Base-by-base conservation (phyloP, 1,140 invertebrate genomes). In the Drosophila pachea region DNA sequence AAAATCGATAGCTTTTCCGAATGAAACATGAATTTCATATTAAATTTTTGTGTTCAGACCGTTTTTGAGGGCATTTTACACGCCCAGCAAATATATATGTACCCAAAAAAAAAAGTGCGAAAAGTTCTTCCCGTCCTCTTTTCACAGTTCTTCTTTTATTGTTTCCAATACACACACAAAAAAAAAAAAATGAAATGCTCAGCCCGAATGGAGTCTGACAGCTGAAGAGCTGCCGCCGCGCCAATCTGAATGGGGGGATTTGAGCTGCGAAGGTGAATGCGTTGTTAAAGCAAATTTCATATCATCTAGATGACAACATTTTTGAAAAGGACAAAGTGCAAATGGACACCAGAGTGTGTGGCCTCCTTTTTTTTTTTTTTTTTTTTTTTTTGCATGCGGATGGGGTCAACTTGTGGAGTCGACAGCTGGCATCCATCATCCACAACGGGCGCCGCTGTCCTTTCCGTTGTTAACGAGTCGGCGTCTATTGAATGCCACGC, bases 151-250 rank as follows among this genome's bases (percentile, higher is more conserved):
- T 50, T 16, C 11, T 48, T 40, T 59, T 48, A 70, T 70, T 70
- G 68, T 70, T 66, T 66, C 68, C 63, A 31, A 69, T n/a, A n/a
- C n/a, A n/a, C n/a, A 64, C 67, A 69, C 60, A 69, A 69, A 69
- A 69, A 22, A 29, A 38, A 42, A 32, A 8, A 42, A 40, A 52
- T n/a, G n/a, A 42, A 22, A 49, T 32, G 7, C 12, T 42, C 29
- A 65, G 12, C 16, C 9, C 58, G 54, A 50, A 64, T 64, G 49
- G 48, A 7, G 55, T 53, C 42, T 65, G 62, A 65, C 62, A 65
- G 43, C 62, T 36, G 52, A 12, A 55, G 61, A 36, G 52, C 50
- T 32, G 12, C 32, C 14, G 45, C 16, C 47, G 42, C 9, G 6
- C 14, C 40, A 7, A 43, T 43, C n/a, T 43, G 40, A 29, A n/a